phyloP scores from a whole-genome alignment of 2,113 vertebrate genomes.

The Bubo bubo region DNA sequence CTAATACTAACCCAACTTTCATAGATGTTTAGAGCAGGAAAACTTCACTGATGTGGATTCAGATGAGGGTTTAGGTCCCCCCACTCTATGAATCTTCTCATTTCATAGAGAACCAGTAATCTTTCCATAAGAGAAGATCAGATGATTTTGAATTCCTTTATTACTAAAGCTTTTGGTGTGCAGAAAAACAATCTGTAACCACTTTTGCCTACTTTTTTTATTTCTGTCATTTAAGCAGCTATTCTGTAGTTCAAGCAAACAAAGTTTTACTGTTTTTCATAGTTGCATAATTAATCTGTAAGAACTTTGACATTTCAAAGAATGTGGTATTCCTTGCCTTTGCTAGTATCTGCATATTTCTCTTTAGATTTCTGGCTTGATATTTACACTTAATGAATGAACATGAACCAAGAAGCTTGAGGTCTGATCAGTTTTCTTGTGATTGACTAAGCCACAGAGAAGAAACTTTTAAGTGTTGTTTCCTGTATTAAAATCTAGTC shows the following conservation, averaged over 20 bases:
- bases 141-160: not conserved
- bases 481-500: not conserved
- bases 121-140: not conserved
- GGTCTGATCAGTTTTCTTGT: not conserved
- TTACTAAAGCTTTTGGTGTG: not conserved
- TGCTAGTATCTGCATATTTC: not conserved
- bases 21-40: not conserved
- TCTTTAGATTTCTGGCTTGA: constrained; percentile 21
- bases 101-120: not conserved
- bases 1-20: not conserved
- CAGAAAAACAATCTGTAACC: not conserved
- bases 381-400: constrained; percentile 56
- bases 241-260: not conserved
- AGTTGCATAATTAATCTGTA: not conserved
- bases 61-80: not conserved
- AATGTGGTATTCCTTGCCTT: not conserved
- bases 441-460: not conserved
- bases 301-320: constrained; percentile 1
- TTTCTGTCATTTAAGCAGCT: not conserved
- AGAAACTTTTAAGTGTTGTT: not conserved
- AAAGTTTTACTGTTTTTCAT: not conserved
- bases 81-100: not conserved
- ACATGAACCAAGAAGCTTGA: not conserved
- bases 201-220: not conserved
- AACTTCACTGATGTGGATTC: not conserved